Conservation (phyloP, 37 sponge, comb jelly and placozoan genomes). For the Amphimedon queenslandica region DNA sequence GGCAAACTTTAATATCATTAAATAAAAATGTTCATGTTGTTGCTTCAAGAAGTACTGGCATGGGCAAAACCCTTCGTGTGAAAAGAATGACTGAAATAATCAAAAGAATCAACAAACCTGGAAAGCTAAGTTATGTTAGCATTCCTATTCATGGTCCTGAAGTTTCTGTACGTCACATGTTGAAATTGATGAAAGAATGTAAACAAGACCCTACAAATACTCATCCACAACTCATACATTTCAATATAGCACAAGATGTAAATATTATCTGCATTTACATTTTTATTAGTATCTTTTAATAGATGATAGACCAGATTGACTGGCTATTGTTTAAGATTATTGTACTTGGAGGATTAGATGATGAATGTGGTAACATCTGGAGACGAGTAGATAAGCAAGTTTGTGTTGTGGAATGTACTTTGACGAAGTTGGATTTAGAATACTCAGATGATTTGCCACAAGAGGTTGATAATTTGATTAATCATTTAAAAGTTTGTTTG, state of each 20-base stretch:
- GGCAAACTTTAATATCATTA: not conserved
- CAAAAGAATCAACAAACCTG: not conserved
- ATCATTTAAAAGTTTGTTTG: no score
- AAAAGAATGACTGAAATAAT: not conserved
- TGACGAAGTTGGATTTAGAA: slow-evolving; percentile 5
- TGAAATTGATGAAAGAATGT: not conserved
- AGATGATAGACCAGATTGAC: slow-evolving; percentile 44
- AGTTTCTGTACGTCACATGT: not conserved
- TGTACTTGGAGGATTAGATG: slow-evolving; percentile 33
- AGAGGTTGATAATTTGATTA: no score
- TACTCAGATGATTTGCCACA: no score
- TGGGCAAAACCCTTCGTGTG: not conserved
- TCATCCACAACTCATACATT: not conserved
- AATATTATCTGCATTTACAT: not conserved
- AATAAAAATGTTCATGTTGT: not conserved
- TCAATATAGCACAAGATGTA: not conserved
- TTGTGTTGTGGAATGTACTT: slow-evolving; percentile 61
- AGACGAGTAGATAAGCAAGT: slow-evolving; percentile 21
- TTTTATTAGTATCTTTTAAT: not conserved
- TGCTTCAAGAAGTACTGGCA: not conserved
- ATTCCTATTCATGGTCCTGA: slow-evolving; percentile 12
- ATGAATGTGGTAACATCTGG: slow-evolving; percentile 58
- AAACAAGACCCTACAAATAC: not conserved
- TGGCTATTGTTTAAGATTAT: slow-evolving; percentile 46
- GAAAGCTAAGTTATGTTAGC: not conserved